These are phyloP conservation scores for Drosophila funebris DNA, from an alignment of 1,140 invertebrate genomes.

Conservation along the genomic window DNA sequence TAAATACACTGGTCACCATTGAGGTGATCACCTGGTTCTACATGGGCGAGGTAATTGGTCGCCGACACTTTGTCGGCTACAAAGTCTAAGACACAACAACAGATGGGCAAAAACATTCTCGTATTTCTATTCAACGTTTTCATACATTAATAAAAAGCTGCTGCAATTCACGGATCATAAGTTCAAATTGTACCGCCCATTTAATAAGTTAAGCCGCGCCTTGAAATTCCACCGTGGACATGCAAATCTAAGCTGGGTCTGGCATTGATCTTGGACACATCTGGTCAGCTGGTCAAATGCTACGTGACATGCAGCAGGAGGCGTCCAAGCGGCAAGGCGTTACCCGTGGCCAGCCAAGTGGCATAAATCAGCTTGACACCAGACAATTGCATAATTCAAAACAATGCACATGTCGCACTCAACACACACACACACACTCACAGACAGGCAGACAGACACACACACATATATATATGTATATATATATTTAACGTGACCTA, in stretches of 20 bases:
- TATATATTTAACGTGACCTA: no score
- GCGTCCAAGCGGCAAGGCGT: constrained; percentile 61
- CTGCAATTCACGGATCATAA: constrained; percentile 37
- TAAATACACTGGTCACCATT: constrained; percentile 93
- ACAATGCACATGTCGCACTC: constrained; percentile 50
- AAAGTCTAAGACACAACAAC: constrained; percentile 87
- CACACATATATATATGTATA: no score
- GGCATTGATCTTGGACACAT: constrained; percentile 36
- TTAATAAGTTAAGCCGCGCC: constrained; percentile 14
- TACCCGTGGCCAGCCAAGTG: constrained; percentile 52
- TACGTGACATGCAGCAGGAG: constrained; percentile 43
- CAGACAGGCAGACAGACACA: no score
- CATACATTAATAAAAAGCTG: constrained; percentile 19
- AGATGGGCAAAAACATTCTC: not conserved
- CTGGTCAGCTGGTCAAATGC: constrained; percentile 41
- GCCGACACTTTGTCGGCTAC: constrained; percentile 94
- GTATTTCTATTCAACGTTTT: not conserved
- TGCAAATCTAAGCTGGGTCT: constrained; percentile 37
- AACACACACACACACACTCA: not conserved
- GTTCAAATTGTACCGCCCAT: constrained; percentile 24
- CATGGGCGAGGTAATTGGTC: constrained; percentile 98
- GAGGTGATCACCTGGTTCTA: constrained; percentile 98
- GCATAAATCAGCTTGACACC: constrained; percentile 69
- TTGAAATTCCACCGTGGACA: constrained; percentile 33
- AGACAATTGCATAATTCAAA: constrained; percentile 53